Percentiles rank a stretch among this genome's conserved stretches.
These are phyloP conservation scores for Drosophila nikananu DNA, from an alignment of 1,140 invertebrate genomes.

Conservation along the genomic window DNA sequence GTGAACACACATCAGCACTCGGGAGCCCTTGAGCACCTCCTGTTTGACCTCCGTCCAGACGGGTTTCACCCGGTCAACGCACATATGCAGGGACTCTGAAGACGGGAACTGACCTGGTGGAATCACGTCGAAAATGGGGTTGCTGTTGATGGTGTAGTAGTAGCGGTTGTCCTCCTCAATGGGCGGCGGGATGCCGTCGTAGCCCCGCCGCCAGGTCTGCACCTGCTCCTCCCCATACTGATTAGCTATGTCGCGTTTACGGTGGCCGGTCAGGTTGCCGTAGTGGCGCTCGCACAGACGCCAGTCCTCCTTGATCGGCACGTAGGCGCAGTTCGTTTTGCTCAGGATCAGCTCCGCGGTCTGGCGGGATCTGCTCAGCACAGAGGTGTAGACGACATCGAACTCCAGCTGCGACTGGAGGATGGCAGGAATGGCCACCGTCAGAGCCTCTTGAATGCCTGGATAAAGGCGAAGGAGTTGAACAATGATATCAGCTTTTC, in stretches of 20 bases:
- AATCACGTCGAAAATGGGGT: constrained; percentile 85
- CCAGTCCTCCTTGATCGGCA: constrained; percentile 88
- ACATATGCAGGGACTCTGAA: constrained; percentile 90
- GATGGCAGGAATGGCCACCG: constrained; percentile 89
- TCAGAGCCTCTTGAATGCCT: constrained; percentile 90
- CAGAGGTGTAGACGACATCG: constrained; percentile 89
- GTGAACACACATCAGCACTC: constrained; percentile 89
- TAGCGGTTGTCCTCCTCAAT: constrained; percentile 87
- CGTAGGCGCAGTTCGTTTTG: constrained; percentile 86
- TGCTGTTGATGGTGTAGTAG: constrained; percentile 87
- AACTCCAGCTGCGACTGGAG: constrained; percentile 90
- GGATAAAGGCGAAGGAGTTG: neutral
- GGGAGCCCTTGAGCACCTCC: constrained; percentile 88
- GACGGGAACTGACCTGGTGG: constrained; percentile 87
- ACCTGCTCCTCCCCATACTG: constrained; percentile 90
- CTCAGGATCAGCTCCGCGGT: constrained; percentile 88
- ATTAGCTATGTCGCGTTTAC: constrained; percentile 90
- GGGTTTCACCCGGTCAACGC: constrained; percentile 87
- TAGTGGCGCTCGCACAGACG: constrained; percentile 91
- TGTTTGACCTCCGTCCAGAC: constrained; percentile 89
- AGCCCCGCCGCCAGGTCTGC: constrained; percentile 89
- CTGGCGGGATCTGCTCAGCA: constrained; percentile 88
- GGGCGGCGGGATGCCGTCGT: constrained; percentile 88
- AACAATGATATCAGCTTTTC: neutral
- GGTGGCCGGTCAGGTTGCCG: constrained; percentile 89